Conservation (phyloP, 2,797 vertebrate genomes). For the Enteromius argenteus region DNA sequence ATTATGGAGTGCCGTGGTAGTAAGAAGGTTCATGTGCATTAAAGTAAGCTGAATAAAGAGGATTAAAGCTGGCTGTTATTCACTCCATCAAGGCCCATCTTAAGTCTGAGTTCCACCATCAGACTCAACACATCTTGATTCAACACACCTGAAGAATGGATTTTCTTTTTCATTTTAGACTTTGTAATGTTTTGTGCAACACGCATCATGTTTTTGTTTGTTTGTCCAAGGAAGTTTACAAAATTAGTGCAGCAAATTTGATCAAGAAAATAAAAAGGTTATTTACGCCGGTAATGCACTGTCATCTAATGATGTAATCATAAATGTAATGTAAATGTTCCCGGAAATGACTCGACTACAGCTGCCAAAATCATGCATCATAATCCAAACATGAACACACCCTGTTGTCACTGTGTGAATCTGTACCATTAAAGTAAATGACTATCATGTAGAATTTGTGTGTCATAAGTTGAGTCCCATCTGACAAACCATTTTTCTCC, state of each 20-base stretch:
- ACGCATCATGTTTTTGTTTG: neutral
- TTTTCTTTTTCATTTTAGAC: neutral
- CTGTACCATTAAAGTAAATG: slow-evolving; percentile 4
- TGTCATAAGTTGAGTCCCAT: slow-evolving; percentile 54
- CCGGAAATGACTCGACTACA: neutral
- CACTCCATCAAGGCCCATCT: neutral
- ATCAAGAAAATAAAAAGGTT: neutral
- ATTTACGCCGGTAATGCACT: neutral
- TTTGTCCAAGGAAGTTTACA: neutral
- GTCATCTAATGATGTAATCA: slow-evolving; percentile 39
- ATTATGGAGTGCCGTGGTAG: slow-evolving; percentile 21
- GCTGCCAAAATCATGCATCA: slow-evolving; percentile 19
- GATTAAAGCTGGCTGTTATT: slow-evolving; percentile 45
- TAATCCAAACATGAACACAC: slow-evolving; percentile 11
- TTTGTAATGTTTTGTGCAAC: neutral
- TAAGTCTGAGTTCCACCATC: slow-evolving; percentile 10
- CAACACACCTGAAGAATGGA: slow-evolving; percentile 1
- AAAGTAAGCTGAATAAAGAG: slow-evolving; percentile 49
- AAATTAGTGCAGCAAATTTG: neutral
- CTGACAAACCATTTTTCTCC: slow-evolving; percentile 62
- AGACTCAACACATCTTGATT: slow-evolving; percentile 1
- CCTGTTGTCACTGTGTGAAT: slow-evolving; percentile 9
- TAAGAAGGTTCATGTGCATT: slow-evolving; percentile 29
- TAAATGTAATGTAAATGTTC: neutral
- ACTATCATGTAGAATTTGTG: neutral